A percentile compares a stretch with the other conserved stretches of the same genome.
These are phyloP conservation scores for Hermaeophaga mercurialis DNA, from an alignment of 2,888 invertebrate species.

Conservation along the genomic window DNA sequence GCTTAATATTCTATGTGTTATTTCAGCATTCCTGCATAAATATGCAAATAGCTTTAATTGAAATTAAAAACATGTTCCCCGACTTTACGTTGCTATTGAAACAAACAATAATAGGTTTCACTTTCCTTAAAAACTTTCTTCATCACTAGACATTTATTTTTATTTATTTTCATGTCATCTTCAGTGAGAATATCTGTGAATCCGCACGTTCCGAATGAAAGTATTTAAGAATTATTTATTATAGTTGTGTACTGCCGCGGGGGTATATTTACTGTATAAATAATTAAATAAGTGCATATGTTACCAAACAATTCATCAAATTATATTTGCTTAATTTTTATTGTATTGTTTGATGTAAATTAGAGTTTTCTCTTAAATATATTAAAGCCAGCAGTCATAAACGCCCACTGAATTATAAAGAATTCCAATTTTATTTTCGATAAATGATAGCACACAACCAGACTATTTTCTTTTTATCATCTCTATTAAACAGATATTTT, in stretches of 20 bases:
- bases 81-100: conserved; percentile 18
- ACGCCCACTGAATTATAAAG: no score
- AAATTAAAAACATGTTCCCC: conserved; percentile 7
- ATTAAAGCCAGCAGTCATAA: no score
- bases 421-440: no score
- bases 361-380: no score
- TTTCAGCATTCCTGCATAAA: conserved; percentile 2
- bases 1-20: conserved; percentile 1
- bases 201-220: neutral
- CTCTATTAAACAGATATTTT: no score
- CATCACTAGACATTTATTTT: conserved; percentile 14
- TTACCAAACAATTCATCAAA: no score
- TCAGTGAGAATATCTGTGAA: conserved; percentile 8
- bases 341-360: no score
- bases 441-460: no score
- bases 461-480: no score
- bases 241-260: neutral
- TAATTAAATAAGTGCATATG: no score
- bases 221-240: neutral
- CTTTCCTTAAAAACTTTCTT: conserved; percentile 31
- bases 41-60: conserved; percentile 11
- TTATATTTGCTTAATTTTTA: no score
- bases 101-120: conserved; percentile 28
- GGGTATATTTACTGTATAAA: no score
- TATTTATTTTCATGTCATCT: conserved; percentile 22